phyloP scores from a whole-genome alignment of 2,888 invertebrate species.

The Diadromus collaris region DNA sequence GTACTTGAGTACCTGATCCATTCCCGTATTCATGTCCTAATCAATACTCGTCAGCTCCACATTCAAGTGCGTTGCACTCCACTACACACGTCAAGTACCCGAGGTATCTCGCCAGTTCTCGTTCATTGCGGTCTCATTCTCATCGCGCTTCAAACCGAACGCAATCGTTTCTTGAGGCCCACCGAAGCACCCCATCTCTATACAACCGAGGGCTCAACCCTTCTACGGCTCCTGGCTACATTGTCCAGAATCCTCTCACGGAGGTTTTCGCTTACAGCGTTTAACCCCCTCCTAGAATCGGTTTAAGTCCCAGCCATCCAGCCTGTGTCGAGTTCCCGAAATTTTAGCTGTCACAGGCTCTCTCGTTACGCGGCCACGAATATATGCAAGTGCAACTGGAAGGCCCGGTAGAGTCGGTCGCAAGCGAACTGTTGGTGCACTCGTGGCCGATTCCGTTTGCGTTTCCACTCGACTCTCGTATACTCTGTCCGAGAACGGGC shows the following conservation, averaged over 20 bases:
- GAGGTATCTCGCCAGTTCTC: background rate
- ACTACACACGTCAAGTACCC: too few species aligned
- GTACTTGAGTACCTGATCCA: background rate
- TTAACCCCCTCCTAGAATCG: background rate
- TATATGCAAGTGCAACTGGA: background rate
- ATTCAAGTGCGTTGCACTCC: too few species aligned
- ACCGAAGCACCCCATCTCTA: background rate
- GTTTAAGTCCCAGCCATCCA: background rate
- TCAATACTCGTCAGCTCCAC: too few species aligned
- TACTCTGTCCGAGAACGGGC: background rate
- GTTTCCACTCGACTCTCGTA: slow-evolving; percentile 36
- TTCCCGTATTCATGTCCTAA: too few species aligned
- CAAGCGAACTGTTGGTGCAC: slow-evolving; percentile 5
- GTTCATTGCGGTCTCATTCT: background rate
- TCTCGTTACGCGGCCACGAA: background rate
- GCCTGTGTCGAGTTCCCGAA: background rate
- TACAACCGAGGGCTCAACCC: background rate
- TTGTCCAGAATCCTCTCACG: background rate
- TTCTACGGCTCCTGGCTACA: background rate
- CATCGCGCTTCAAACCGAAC: background rate
- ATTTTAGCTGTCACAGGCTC: background rate
- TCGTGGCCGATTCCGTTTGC: slow-evolving; percentile 51
- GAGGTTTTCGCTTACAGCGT: background rate
- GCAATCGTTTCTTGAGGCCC: slow-evolving; percentile 3
- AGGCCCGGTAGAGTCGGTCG: background rate